A percentile compares a stretch with the other conserved stretches of the same genome.
Evolutionary conservation across 1,140 invertebrate genomes (phyloP).

Genomic region (Drosophila auraria): DNA sequence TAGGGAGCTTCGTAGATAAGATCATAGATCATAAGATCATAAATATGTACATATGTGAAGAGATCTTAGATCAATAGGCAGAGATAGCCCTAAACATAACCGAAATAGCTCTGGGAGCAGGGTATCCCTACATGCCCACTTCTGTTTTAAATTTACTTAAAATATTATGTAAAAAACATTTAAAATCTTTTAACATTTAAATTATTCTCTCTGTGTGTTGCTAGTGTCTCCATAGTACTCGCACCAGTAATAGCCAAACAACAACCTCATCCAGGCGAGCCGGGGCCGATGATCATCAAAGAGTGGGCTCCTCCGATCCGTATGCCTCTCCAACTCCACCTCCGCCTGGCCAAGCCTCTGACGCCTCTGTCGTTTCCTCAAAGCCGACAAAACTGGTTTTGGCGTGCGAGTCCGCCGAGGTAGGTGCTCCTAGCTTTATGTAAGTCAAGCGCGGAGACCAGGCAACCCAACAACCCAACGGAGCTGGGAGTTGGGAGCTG

Average conservation of each 20-base stretch:
- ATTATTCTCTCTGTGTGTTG: background rate
- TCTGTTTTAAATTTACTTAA: too few species aligned
- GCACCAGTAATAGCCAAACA: slow-evolving; percentile 34
- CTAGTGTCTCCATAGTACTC: slow-evolving; percentile 8
- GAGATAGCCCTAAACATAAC: too few species aligned
- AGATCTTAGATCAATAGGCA: too few species aligned
- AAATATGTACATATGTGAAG: too few species aligned
- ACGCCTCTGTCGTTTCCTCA: slow-evolving; percentile 75
- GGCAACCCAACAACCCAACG: slow-evolving; percentile 20
- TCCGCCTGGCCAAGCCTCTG: slow-evolving; percentile 38
- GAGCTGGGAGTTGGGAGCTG: slow-evolving; percentile 11
- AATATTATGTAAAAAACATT: too few species aligned
- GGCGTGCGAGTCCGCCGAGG: slow-evolving; percentile 51
- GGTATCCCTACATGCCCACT: too few species aligned
- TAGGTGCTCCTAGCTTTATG: slow-evolving; percentile 74
- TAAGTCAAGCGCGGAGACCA: slow-evolving; percentile 71
- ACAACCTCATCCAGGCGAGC: slow-evolving; percentile 37
- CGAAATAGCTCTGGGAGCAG: too few species aligned
- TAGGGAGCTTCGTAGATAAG: background rate
- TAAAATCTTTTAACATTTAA: background rate
- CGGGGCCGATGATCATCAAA: slow-evolving; percentile 27
- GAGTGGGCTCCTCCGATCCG: slow-evolving; percentile 2
- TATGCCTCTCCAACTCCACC: background rate
- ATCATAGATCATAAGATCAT: too few species aligned
- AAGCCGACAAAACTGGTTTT: slow-evolving; percentile 70